Base-by-base conservation (phyloP, 2,888 invertebrate genomes). In the Lasioglossum lativentre region DNA sequence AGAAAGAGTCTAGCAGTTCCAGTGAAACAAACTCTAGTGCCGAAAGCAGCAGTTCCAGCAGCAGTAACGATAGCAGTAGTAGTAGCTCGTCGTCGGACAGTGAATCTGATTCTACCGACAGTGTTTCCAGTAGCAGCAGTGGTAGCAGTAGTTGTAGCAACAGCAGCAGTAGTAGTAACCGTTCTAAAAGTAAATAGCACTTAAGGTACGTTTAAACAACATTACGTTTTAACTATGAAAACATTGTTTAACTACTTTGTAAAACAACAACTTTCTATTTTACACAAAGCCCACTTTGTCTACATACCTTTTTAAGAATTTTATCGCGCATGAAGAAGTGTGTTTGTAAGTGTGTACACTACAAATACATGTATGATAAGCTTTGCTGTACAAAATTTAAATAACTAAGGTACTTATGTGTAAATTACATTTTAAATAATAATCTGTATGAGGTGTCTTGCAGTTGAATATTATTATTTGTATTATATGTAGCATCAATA, bases 51-150 rank as follows among this genome's bases (percentile, higher is more conserved):
- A 80, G 83, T 81, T 87, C 88, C 14, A 90, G 88, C 66, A 89
- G 89, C 23, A 88, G 86, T 59, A 93, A 92, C 16, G 83, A 84
- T 16, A 90, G 80, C 56, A 89, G 88, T 77, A 93, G 91, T 6
- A 94, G 93, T 78, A 93, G 93, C 47, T 93, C 92, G 38, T 92
- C 92, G 10, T 93, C 94, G 4, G 94, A 95, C 30, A 94, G 93
- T 80, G 93, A 93, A 75, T 94, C 94, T 3, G 93, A 93, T 78
- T 94, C 94, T 71, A 94, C 92, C 80, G 91, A 93, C 23, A 93
- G 92, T 86, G 86, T 87, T 63, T 93, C 93, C 5, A 93, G 92
- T 68, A 93, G 92, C 40, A 94, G 90, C 68, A 92, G 89, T 63
- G 90, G 88, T 45, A 91, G 88, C 66, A 92, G 90, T 90, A 90